Percentiles rank a stretch among this genome's conserved stretches.
phyloP scores from a whole-genome alignment of 2,113 vertebrate species.

The Hypocryptadius cinnamomeus region DNA sequence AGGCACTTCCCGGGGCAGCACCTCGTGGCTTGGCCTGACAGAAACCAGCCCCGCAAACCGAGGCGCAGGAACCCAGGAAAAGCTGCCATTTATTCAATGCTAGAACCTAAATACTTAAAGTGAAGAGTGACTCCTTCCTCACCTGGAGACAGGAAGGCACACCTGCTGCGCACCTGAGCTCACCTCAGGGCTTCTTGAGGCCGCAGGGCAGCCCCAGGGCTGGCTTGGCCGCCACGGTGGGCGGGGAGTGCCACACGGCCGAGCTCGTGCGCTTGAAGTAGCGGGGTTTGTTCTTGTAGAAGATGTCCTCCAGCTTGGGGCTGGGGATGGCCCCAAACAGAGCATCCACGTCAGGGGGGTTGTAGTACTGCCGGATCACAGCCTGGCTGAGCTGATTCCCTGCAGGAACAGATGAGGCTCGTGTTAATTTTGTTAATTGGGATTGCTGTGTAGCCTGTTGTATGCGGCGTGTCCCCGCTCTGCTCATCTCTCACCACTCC shows the following conservation, averaged over 20 bases:
- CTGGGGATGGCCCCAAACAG: conserved; percentile 78
- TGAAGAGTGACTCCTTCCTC: not conserved
- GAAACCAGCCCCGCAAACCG: not conserved
- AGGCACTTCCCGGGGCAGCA: not conserved
- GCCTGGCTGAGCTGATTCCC: not conserved
- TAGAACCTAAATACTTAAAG: not conserved
- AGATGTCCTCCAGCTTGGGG: conserved; percentile 84
- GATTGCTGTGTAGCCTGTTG: not conserved
- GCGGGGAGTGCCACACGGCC: conserved; percentile 88
- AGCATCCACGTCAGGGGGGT: conserved; percentile 70
- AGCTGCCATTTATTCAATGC: not conserved
- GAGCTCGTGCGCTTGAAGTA: conserved; percentile 96
- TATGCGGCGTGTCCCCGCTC: fast-evolving
- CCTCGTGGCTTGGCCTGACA: not conserved
- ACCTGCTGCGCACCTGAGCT: not conserved
- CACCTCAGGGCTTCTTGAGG: not conserved
- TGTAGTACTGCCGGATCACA: conserved; percentile 77
- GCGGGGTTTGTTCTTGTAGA: conserved; percentile 88
- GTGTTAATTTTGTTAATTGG: not conserved
- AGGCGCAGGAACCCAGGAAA: not conserved
- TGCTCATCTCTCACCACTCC: not conserved
- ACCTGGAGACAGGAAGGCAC: not conserved
- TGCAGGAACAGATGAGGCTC: not conserved
- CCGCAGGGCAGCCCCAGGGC: not conserved
- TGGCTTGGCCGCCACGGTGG: not conserved